A percentile compares a stretch with the other conserved stretches of the same genome.
Evolutionary conservation across 2,797 vertebrate species (phyloP).

Genomic region (Ispidina picta): DNA sequence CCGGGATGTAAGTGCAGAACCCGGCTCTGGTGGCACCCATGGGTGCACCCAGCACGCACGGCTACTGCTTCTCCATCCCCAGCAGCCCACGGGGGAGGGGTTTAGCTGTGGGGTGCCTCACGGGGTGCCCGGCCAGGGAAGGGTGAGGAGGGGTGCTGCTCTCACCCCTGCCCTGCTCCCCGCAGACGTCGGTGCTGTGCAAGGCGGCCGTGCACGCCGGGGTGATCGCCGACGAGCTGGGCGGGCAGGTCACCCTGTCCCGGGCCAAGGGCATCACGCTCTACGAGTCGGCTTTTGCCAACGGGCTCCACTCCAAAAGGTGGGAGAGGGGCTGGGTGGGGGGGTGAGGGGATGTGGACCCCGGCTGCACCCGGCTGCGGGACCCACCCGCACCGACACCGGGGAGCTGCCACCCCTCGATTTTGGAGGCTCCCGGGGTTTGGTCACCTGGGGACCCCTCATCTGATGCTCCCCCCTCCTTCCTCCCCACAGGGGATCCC

Average conservation of each 20-base stretch:
- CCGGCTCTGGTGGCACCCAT: neutral
- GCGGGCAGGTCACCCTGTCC: slow-evolving; percentile 80
- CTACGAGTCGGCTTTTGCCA: slow-evolving; percentile 86
- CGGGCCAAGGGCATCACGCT: slow-evolving; percentile 82
- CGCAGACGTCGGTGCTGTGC: slow-evolving; percentile 87
- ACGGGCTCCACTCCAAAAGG: slow-evolving; percentile 86
- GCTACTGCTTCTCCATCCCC: neutral
- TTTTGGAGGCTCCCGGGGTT: neutral
- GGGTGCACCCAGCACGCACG: fast-evolving
- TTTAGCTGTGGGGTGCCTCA: neutral
- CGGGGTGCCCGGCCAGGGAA: neutral
- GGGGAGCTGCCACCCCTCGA: neutral
- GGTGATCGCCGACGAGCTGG: slow-evolving; percentile 78
- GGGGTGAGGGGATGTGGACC: neutral
- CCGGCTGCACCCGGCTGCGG: neutral
- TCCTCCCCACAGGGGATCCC: slow-evolving; percentile 80
- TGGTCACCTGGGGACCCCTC: neutral
- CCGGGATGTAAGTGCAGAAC: slow-evolving; percentile 83
- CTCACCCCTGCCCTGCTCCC: neutral
- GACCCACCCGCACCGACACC: fast-evolving
- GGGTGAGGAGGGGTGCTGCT: neutral
- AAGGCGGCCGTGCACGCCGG: slow-evolving; percentile 88
- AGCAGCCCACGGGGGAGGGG: neutral
- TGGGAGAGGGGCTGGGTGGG: slow-evolving; percentile 36
- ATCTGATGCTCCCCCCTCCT: neutral